A percentile compares a stretch with the other conserved stretches of the same genome.
Conservation (phyloP, 2,797 vertebrate genomes). For the Cichlasoma orientale region DNA sequence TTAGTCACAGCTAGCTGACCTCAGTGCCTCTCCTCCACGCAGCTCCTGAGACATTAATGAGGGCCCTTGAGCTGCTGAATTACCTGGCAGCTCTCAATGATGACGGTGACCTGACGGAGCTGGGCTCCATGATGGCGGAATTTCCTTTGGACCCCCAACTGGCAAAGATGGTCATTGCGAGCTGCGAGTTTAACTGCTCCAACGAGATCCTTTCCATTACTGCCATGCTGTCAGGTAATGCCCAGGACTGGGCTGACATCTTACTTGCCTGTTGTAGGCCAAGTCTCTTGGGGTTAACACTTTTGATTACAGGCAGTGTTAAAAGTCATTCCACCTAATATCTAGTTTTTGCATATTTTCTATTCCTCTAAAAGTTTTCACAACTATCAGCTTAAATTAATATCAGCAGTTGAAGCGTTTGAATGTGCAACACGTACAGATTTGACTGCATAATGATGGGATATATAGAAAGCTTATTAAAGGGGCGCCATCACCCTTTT, state of each 20-base stretch:
- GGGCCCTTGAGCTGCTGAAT: conserved; percentile 96
- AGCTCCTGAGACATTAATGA: conserved; percentile 99
- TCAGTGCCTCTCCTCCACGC: neutral
- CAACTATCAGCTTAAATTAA: neutral
- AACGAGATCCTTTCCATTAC: conserved; percentile 99
- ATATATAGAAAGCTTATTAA: neutral
- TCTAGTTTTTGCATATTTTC: neutral
- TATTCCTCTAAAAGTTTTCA: neutral
- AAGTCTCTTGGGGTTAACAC: conserved; percentile 33
- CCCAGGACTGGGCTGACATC: conserved; percentile 87
- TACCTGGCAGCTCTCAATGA: conserved; percentile 98
- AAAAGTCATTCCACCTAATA: neutral
- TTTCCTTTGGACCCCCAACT: conserved; percentile 98
- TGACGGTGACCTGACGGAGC: conserved; percentile 96
- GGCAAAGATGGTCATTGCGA: conserved; percentile 99
- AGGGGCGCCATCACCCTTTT: neutral
- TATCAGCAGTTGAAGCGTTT: neutral
- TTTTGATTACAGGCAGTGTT: neutral
- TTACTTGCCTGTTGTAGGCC: conserved; percentile 88
- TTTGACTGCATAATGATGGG: neutral
- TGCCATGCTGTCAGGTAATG: conserved; percentile 99
- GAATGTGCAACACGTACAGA: neutral
- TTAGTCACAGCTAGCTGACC: neutral
- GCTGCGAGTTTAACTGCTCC: conserved; percentile 99
- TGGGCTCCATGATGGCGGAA: conserved; percentile 99